These are phyloP conservation scores for Theonella swinhoei DNA, from an alignment of 37 sponge, comb jelly and placozoan species.

Conservation along the genomic window DNA sequence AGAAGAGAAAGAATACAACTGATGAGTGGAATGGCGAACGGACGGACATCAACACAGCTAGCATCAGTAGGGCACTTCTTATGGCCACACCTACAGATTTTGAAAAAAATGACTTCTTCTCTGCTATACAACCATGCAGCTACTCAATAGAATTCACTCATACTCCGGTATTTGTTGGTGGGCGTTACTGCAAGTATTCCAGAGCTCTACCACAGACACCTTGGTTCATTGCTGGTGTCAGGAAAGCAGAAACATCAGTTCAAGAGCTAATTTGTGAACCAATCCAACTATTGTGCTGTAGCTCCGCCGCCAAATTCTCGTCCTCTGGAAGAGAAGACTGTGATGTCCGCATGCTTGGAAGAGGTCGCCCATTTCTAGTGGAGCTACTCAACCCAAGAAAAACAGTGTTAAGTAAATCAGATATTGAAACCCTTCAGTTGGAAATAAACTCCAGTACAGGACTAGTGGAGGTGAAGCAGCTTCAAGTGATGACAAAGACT, in stretches of 20 bases:
- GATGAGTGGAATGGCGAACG: neutral
- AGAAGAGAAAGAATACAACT: neutral
- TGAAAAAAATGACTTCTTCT: conserved; percentile 13
- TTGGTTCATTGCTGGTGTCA: conserved; percentile 91
- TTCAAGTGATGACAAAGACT: conserved; percentile 58
- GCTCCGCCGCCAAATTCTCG: conserved; percentile 59
- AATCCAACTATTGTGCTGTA: neutral
- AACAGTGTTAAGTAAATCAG: neutral
- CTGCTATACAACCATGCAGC: conserved; percentile 7
- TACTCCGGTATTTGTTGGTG: conserved; percentile 68
- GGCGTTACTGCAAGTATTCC: conserved; percentile 94
- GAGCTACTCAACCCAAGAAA: conserved; percentile 80
- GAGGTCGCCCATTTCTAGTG: conserved; percentile 86
- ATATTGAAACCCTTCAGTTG: conserved; percentile 31
- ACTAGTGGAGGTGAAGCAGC: conserved; percentile 40
- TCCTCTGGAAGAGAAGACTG: conserved; percentile 96
- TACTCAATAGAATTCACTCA: conserved; percentile 37
- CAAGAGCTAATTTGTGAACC: conserved; percentile 72
- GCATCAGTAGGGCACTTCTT: conserved; percentile 25
- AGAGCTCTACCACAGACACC: conserved; percentile 91
- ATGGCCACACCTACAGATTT: conserved; percentile 6
- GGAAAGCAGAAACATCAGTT: conserved; percentile 76
- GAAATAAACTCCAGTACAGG: conserved; percentile 59
- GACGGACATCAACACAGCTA: neutral
- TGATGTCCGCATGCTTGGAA: conserved; percentile 97